phyloP scores from a whole-genome alignment of 1,140 invertebrate genomes.

The Drosophila obscura region DNA sequence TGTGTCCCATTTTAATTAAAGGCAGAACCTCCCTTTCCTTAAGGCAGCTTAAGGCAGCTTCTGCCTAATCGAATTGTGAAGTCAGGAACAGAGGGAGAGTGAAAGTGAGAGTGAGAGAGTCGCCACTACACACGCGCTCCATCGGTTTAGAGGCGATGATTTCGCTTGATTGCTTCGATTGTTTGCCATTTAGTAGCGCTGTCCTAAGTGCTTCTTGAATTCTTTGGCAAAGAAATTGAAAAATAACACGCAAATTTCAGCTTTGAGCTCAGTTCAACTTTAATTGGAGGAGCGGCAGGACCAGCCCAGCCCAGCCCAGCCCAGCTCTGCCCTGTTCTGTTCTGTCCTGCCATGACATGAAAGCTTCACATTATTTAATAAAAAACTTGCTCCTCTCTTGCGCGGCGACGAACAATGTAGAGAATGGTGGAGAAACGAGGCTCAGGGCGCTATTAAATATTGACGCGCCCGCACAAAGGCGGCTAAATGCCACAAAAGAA shows the following conservation, averaged over 20 bases:
- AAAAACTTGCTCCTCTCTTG: conserved; percentile 44
- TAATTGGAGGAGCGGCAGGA: conserved; percentile 31
- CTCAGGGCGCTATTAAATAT: conserved; percentile 72
- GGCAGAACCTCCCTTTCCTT: conserved; percentile 10
- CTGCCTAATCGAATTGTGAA: conserved; percentile 65
- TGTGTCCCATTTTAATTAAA: conserved; percentile 54
- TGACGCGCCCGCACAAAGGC: conserved; percentile 69
- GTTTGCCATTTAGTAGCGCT: conserved; percentile 59
- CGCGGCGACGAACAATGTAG: conserved; percentile 36
- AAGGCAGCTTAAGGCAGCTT: conserved; percentile 21
- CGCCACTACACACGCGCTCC: conserved; percentile 39
- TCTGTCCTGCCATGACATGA: conserved; percentile 40
- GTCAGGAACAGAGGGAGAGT: neutral
- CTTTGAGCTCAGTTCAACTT: conserved; percentile 33
- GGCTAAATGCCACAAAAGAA: conserved; percentile 80
- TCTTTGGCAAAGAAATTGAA: conserved; percentile 33
- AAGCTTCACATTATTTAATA: conserved; percentile 60
- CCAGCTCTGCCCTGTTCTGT: too few species aligned
- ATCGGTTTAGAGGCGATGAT: conserved; percentile 52
- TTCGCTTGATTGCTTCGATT: conserved; percentile 79
- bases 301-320: neutral
- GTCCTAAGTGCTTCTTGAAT: conserved; percentile 43
- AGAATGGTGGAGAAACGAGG: conserved; percentile 17
- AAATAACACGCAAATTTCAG: conserved; percentile 23
- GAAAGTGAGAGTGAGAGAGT: too few species aligned